Evolutionary conservation across 2,113 vertebrate genomes (phyloP), one percentile per base, ranked within the genome.

Genomic region (Alectura lathami): DNA sequence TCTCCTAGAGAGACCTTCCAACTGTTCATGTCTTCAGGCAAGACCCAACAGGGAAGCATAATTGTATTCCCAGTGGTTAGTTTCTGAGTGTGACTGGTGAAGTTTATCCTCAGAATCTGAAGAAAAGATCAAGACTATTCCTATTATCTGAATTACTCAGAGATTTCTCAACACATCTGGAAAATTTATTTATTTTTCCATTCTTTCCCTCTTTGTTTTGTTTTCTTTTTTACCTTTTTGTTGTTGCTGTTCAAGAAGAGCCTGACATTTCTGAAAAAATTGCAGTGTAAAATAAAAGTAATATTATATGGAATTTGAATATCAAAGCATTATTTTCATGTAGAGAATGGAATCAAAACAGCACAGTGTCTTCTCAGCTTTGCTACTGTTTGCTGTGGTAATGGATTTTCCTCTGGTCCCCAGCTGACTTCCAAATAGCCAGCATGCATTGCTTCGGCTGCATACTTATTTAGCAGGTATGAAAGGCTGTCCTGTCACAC

Each of bases 41-140:
- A 96, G 47, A 80, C 91, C 70, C 94, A 78, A 75, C 34, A 47
- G 63, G 42, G 85, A 96, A 95, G 53, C 20, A 53, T 67, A 83
- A 57, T 69, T 93, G 53, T 48, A 59, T 94, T 96, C 89, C 82
- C 68, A 17, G 47, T 34, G 47, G 54, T 76, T 86, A 20, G 86
- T 96, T 60, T 91, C 64, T 63, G 68, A 94, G 76, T 57, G 16
- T 22, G 2, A 96, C 53, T 74, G 50, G 68, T 63, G 66, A 78
- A 51, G 24, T 79, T 93, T 95, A 91, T 95, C 90, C 42, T 81
- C 21, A 74, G 34, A 85, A 16, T n/a, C 57, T 43, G 89, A 88
- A 40, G n/a, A 48, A 95, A 92, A 89, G 66, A 60, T 48, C 43
- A 72, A 88, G 15, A 74, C 4, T 43, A 82, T 84, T 92, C 21